Percentiles rank a stretch among this genome's conserved stretches.
These are phyloP conservation scores for Lordiphosa collinella DNA, from an alignment of 1,140 invertebrate species.

Conservation along the genomic window DNA sequence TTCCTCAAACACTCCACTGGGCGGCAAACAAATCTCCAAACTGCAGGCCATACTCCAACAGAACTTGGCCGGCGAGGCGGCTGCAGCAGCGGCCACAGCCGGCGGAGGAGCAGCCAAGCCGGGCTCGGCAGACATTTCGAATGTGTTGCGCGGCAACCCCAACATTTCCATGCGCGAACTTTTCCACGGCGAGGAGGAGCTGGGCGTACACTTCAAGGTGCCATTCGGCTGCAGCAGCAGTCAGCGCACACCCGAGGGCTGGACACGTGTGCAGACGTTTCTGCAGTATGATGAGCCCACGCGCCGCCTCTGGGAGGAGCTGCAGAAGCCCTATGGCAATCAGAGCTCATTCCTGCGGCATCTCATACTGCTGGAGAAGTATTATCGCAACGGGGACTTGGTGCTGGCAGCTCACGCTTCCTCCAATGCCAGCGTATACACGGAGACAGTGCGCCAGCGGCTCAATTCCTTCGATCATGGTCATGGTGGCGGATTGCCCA, in stretches of 20 bases:
- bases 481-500: conserved; percentile 53
- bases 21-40: conserved; percentile 73
- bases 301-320: conserved; percentile 87
- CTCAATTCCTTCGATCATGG: conserved; percentile 86
- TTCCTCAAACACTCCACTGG: conserved; percentile 46
- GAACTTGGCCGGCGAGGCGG: conserved; percentile 29
- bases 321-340: conserved; percentile 91
- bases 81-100: neutral
- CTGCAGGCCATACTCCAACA: conserved; percentile 73
- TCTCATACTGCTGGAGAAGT: conserved; percentile 89
- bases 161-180: conserved; percentile 89
- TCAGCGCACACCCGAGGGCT: conserved; percentile 85
- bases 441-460: conserved; percentile 88
- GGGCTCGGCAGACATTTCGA: conserved; percentile 73
- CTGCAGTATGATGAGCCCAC: conserved; percentile 91
- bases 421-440: conserved; percentile 87
- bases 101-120: neutral
- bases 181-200: conserved; percentile 89
- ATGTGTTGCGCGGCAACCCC: conserved; percentile 85
- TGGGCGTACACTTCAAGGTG: conserved; percentile 85
- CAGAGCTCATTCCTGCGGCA: conserved; percentile 90
- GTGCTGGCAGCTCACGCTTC: conserved; percentile 86
- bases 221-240: conserved; percentile 73
- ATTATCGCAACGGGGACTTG: conserved; percentile 88
- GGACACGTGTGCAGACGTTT: conserved; percentile 88